Evolutionary conservation across 2,888 invertebrate species (phyloP).

Genomic region (Julus scandinavius): DNA sequence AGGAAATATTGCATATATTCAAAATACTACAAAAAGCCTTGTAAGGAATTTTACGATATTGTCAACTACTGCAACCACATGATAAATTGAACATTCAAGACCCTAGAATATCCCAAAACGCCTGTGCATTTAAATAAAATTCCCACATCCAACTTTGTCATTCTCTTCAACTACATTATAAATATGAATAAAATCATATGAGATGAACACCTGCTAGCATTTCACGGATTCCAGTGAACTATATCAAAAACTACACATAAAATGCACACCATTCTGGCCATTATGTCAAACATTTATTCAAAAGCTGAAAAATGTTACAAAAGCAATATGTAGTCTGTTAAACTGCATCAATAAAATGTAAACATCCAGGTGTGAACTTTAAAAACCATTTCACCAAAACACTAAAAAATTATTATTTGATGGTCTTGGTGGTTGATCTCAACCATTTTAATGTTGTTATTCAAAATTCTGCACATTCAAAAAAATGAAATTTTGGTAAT

Average conservation of each 20-base stretch:
- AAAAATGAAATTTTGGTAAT: background rate
- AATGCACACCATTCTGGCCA: background rate
- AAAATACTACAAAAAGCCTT: slow-evolving; percentile 4
- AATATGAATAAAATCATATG: slow-evolving; percentile 33
- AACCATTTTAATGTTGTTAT: too few relatives aligned
- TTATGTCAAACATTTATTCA: background rate
- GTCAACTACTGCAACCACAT: background rate
- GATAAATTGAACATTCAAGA: slow-evolving; percentile 12
- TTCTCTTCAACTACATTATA: background rate
- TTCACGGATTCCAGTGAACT: background rate
- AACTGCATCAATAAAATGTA: background rate
- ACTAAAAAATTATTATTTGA: background rate
- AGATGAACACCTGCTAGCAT: background rate
- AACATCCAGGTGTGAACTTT: too few relatives aligned
- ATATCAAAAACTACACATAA: background rate
- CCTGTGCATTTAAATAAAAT: background rate
- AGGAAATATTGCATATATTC: background rate
- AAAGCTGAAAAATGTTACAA: background rate
- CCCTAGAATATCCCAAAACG: background rate
- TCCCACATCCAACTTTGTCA: background rate
- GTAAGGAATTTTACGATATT: background rate
- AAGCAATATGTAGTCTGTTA: background rate
- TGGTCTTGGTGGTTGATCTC: too few relatives aligned
- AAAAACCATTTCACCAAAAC: background rate
- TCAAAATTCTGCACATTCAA: background rate